phyloP scores from a whole-genome alignment of 2,113 vertebrate species.

The Myrmecophaga tridactyla region DNA sequence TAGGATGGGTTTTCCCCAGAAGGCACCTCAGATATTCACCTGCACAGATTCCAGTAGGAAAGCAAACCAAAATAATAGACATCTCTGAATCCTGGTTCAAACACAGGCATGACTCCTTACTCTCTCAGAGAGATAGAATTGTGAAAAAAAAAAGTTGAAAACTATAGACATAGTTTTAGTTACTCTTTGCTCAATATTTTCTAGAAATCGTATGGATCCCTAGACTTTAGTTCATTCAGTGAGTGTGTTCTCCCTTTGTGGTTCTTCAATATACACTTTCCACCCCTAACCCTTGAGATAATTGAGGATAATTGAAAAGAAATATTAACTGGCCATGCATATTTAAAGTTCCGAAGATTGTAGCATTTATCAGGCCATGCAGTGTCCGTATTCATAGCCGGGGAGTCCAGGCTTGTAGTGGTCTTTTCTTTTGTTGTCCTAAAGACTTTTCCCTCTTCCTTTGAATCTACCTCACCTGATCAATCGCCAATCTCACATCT shows the following conservation, averaged over 20 bases:
- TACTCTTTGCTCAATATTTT: neutral
- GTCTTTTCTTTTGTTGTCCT: neutral
- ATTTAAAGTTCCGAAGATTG: neutral
- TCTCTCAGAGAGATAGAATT: neutral
- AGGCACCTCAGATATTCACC: neutral
- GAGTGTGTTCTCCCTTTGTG: neutral
- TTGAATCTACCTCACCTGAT: neutral
- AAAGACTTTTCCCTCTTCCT: neutral
- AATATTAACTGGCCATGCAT: neutral
- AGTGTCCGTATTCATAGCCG: neutral
- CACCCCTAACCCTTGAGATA: neutral
- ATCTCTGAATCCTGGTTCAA: neutral
- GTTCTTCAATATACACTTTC: neutral
- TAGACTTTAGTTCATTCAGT: constrained; percentile 29
- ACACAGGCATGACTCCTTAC: neutral
- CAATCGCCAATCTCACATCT: neutral
- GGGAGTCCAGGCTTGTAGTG: neutral
- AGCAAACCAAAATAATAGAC: neutral
- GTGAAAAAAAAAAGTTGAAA: neutral
- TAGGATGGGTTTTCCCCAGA: neutral
- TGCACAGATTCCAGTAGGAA: neutral
- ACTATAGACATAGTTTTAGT: neutral
- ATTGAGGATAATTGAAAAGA: neutral
- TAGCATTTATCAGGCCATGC: neutral
- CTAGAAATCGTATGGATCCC: neutral